Percentiles rank a stretch among this genome's conserved stretches.
Evolutionary conservation across 92 coral and sea anemone species (phyloP).

Genomic region (Phenganax subtilis): DNA sequence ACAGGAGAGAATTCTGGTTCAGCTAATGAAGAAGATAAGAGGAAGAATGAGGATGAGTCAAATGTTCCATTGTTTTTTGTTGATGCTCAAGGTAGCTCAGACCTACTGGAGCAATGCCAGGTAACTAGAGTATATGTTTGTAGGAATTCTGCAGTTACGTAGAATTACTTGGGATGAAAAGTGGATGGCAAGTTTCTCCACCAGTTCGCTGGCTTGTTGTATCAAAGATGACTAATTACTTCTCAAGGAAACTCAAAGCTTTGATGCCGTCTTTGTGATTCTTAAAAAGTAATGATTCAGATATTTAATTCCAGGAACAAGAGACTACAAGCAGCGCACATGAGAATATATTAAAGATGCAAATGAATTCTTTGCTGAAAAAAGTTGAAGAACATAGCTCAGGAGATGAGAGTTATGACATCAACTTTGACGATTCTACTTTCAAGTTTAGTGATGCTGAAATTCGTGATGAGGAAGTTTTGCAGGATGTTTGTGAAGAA

Average conservation of each 20-base stretch:
- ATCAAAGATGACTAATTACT: too few relatives aligned
- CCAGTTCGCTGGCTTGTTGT: too few relatives aligned
- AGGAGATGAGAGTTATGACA: conserved; percentile 15
- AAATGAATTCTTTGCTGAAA: conserved; percentile 15
- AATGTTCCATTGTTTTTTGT: conserved; percentile 24
- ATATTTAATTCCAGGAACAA: background rate
- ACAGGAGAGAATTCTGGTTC: background rate
- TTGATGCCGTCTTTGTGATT: background rate
- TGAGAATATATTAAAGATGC: conserved; percentile 15
- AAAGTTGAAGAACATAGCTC: conserved; percentile 2
- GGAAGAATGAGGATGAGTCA: background rate
- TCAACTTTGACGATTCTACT: conserved; percentile 5
- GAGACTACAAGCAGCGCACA: background rate
- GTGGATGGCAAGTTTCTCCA: too few relatives aligned
- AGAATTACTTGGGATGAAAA: too few relatives aligned
- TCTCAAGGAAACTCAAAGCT: too few relatives aligned
- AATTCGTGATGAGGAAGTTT: background rate
- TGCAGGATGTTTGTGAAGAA: background rate
- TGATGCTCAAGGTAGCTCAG: conserved; percentile 32
- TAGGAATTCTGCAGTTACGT: too few relatives aligned
- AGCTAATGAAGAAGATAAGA: background rate
- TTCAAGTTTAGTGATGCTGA: background rate
- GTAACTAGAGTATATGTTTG: background rate
- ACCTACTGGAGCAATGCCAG: conserved; percentile 8
- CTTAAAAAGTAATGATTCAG: background rate